These are phyloP conservation scores for Ormia ochracea DNA, from an alignment of 2,888 invertebrate species.

Conservation along the genomic window DNA sequence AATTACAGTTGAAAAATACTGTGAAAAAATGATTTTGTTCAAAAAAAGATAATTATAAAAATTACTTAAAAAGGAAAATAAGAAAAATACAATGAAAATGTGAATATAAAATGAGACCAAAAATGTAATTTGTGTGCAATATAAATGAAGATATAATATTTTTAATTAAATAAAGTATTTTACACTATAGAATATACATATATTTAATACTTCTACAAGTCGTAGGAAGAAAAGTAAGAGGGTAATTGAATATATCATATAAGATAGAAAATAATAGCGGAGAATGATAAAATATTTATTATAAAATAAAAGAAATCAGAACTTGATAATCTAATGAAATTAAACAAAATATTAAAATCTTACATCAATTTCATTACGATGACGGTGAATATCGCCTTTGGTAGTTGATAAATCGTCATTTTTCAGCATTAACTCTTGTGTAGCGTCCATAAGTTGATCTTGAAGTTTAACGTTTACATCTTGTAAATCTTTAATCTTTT, in stretches of 20 bases:
- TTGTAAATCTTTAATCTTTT: conserved; percentile 79
- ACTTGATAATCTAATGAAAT: not conserved
- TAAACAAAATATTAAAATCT: conserved; percentile 70
- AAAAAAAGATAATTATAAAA: conserved; percentile 3
- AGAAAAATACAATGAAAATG: not conserved
- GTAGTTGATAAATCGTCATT: conserved; percentile 78
- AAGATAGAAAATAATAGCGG: not conserved
- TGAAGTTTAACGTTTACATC: conserved; percentile 79
- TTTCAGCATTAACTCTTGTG: conserved; percentile 78
- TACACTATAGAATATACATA: not conserved
- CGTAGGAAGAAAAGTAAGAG: not conserved
- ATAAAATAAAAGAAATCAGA: no score
- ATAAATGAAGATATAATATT: not conserved
- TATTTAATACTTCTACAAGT: not conserved
- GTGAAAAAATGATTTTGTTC: not conserved
- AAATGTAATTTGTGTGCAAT: not conserved
- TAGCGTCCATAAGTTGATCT: conserved; percentile 79
- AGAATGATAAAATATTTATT: not conserved
- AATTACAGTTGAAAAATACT: no score
- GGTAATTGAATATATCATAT: not conserved
- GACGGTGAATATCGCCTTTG: conserved; percentile 79
- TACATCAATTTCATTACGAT: conserved; percentile 80
- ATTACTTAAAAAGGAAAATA: conserved; percentile 1
- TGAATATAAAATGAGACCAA: conserved; percentile 43
- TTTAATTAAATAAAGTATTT: not conserved